These are phyloP conservation scores for Fregata magnificens DNA, from an alignment of 2,113 vertebrate genomes.

Conservation along the genomic window DNA sequence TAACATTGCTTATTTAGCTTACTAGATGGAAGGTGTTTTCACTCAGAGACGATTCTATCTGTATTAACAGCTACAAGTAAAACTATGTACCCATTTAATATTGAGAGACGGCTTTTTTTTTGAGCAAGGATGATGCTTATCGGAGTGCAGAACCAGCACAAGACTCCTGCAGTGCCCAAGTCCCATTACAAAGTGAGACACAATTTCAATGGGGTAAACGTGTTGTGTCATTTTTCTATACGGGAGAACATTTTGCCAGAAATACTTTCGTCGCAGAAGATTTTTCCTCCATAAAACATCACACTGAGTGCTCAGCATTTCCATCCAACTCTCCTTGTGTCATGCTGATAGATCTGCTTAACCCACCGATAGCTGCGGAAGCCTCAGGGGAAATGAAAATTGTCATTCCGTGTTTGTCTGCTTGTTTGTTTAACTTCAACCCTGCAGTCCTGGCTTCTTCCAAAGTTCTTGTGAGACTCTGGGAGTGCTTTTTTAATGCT, in stretches of 20 bases:
- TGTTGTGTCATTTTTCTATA: not conserved
- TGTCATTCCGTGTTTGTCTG: not conserved
- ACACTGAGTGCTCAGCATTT: not conserved
- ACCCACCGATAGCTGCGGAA: fast-evolving
- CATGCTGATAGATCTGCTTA: not conserved
- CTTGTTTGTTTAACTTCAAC: not conserved
- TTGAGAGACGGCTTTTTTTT: not conserved
- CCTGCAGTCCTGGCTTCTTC: not conserved
- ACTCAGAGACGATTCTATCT: not conserved
- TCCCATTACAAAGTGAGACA: not conserved
- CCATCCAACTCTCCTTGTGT: not conserved
- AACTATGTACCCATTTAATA: not conserved
- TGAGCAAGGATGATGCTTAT: not conserved
- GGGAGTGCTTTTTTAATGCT: not conserved
- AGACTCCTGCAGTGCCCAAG: not conserved
- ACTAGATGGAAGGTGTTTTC: not conserved
- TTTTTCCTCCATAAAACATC: not conserved
- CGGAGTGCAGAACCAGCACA: not conserved
- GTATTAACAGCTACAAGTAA: not conserved
- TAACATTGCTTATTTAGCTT: not conserved
- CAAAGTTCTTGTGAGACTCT: not conserved
- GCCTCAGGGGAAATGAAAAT: not conserved
- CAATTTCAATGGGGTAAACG: not conserved
- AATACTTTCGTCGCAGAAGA: not conserved
- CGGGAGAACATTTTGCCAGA: not conserved